Conservation (phyloP, 2,113 vertebrate species). For the Chaetura pelagica region DNA sequence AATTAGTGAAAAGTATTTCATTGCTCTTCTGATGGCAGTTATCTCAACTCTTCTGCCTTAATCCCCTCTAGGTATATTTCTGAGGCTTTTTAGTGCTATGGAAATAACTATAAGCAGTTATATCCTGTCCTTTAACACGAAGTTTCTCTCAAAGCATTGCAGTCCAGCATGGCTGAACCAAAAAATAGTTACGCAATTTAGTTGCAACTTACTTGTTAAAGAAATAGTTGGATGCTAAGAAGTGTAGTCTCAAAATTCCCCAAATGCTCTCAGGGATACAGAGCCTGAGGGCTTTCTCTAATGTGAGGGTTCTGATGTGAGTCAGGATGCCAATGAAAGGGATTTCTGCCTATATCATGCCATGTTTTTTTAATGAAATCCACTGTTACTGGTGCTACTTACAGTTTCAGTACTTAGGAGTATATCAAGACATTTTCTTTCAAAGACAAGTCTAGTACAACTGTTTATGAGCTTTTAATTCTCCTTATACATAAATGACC, state of each 20-base stretch:
- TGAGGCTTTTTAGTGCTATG: neutral
- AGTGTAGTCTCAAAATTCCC: neutral
- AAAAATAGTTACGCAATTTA: neutral
- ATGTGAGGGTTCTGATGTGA: neutral
- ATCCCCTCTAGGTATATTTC: neutral
- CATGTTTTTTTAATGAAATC: neutral
- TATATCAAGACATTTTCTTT: neutral
- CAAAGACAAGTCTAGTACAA: neutral
- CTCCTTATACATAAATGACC: neutral
- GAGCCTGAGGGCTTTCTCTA: neutral
- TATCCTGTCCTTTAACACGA: neutral
- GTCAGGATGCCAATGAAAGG: neutral
- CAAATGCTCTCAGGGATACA: neutral
- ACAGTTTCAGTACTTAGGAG: neutral
- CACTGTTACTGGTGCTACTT: neutral
- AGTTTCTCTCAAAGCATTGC: neutral
- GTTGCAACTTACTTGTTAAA: neutral
- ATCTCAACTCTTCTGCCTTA: neutral
- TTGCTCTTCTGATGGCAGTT: neutral
- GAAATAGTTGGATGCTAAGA: neutral
- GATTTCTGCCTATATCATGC: neutral
- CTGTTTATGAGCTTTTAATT: neutral
- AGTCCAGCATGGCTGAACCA: neutral
- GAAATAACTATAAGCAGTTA: neutral
- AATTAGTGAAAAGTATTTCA: neutral